A percentile compares a stretch with the other conserved stretches of the same genome.
phyloP scores from a whole-genome alignment of 2,113 vertebrate genomes.

The Felis chaus region DNA sequence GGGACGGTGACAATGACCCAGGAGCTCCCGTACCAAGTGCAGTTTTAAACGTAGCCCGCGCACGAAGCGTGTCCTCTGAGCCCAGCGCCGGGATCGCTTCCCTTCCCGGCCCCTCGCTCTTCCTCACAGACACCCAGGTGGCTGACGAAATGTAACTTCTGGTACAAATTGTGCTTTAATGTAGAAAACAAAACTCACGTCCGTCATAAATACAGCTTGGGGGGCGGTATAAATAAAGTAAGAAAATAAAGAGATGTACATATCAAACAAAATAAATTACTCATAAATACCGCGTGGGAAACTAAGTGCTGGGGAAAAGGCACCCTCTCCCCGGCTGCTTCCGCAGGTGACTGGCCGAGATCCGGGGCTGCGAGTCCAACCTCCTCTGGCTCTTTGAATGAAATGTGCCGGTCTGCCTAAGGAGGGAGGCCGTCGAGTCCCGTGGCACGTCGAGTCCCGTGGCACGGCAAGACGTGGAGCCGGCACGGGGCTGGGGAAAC shows the following conservation, averaged over 20 bases:
- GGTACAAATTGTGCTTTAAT: slow-evolving; percentile 68
- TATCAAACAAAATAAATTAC: slow-evolving; percentile 87
- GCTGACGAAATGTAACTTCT: rapidly evolving
- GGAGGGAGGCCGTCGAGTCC: not conserved
- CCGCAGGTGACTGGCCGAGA: not conserved
- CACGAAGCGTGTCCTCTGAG: not conserved
- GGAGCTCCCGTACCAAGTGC: not conserved
- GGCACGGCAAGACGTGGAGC: not conserved
- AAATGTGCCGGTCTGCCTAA: rapidly evolving
- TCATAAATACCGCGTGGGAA: slow-evolving; percentile 86
- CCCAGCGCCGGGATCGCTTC: rapidly evolving
- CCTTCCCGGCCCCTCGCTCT: rapidly evolving
- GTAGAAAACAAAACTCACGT: slow-evolving; percentile 74
- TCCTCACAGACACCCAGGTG: rapidly evolving
- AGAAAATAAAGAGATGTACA: slow-evolving; percentile 84
- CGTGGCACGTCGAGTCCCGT: rapidly evolving
- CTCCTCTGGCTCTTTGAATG: not conserved
- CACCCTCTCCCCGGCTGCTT: slow-evolving; percentile 47
- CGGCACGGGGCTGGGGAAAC: not conserved
- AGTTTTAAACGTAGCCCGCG: not conserved
- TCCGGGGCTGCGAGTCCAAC: rapidly evolving
- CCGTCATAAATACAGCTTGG: slow-evolving; percentile 85
- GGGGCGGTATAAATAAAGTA: slow-evolving; percentile 87
- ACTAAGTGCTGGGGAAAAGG: slow-evolving; percentile 84
- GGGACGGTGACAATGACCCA: rapidly evolving